Conservation (phyloP, 53 echinoderm and acorn worm genomes). For the Henricia sp. region DNA sequence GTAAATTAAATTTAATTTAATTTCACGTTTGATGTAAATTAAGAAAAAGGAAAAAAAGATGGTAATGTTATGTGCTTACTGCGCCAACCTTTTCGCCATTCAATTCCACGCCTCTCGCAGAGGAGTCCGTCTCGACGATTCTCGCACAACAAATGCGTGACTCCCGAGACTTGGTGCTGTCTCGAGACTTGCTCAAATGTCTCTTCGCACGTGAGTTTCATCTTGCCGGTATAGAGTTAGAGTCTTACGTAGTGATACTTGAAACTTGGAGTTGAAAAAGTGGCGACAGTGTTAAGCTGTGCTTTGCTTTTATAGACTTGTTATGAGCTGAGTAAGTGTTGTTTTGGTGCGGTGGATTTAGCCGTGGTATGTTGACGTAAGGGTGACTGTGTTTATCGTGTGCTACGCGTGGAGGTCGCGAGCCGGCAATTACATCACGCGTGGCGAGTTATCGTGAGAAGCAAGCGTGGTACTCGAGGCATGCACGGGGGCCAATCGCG, state of each 20-base stretch:
- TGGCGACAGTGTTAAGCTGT: neutral
- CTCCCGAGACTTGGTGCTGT: constrained; percentile 4
- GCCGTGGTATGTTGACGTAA: constrained; percentile 41
- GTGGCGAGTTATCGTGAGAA: constrained; percentile 56
- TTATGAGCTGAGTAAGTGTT: no score
- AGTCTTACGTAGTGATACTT: no score
- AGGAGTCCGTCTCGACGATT: constrained; percentile 38
- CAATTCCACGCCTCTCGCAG: constrained; percentile 40
- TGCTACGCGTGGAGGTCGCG: constrained; percentile 52
- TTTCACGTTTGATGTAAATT: no score
- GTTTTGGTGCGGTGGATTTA: neutral
- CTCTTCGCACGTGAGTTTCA: constrained; percentile 58
- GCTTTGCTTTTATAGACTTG: constrained; percentile 9
- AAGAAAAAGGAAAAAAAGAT: no score
- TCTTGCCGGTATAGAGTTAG: no score
- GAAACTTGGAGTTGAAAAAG: no score
- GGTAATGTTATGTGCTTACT: no score
- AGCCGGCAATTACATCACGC: constrained; percentile 53
- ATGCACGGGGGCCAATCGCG: neutral
- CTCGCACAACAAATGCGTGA: constrained; percentile 29
- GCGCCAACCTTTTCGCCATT: constrained; percentile 58
- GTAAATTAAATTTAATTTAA: no score
- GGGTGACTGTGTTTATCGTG: constrained; percentile 17
- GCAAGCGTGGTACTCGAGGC: neutral
- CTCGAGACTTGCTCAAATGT: constrained; percentile 40